These are phyloP conservation scores for Smutsia temminckii DNA, from an alignment of 2,797 vertebrate genomes.

Conservation along the genomic window DNA sequence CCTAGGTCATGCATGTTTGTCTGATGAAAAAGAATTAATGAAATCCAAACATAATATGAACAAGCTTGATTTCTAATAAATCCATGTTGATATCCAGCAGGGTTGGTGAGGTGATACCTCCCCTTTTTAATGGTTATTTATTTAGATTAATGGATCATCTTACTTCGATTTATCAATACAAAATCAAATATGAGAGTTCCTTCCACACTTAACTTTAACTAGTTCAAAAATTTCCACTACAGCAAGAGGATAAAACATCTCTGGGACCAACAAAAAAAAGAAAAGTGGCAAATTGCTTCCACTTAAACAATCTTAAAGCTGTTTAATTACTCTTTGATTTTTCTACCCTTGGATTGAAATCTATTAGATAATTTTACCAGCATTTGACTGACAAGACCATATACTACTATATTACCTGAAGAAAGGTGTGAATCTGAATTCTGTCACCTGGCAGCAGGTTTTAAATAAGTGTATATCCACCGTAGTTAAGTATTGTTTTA, in stretches of 20 bases:
- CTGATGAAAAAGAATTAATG: not conserved
- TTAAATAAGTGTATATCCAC: not conserved
- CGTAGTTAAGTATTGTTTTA: not conserved
- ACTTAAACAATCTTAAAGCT: constrained; percentile 35
- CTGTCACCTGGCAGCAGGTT: not conserved
- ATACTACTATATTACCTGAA: constrained; percentile 8
- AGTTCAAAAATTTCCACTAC: not conserved
- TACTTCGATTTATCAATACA: not conserved
- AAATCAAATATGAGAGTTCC: not conserved
- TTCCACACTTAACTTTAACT: not conserved
- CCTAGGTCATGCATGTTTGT: not conserved
- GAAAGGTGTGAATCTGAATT: constrained; percentile 43
- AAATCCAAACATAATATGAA: not conserved
- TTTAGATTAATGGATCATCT: not conserved
- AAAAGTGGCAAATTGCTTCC: not conserved
- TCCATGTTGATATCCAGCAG: not conserved
- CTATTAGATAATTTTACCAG: constrained; percentile 56
- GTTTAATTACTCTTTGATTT: constrained; percentile 29
- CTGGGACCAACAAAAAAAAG: not conserved
- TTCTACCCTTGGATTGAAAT: not conserved
- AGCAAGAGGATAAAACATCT: not conserved
- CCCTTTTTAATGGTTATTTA: not conserved
- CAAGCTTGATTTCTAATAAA: not conserved
- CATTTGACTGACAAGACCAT: constrained; percentile 43
- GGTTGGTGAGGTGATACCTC: not conserved